Base-by-base conservation (phyloP, 2,888 invertebrate species). In the Epistrophella euchroma region DNA sequence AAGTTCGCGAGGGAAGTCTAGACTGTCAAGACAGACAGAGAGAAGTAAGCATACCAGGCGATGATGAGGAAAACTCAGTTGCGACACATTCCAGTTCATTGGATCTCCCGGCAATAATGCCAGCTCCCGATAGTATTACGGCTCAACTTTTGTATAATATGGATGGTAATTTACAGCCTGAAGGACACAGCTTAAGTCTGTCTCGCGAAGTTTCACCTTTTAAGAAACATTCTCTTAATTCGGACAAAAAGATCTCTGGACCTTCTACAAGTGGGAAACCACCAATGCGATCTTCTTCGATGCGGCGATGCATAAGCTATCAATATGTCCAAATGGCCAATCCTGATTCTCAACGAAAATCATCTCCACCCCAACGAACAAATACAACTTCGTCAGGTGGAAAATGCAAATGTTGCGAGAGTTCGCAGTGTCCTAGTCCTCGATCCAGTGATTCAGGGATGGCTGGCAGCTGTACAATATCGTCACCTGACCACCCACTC, bases 401-500 rank as follows among this genome's bases (percentile, higher is more conserved):
- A 19, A 91, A 91, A 87, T 95, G 95, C 89, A 94, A 94, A 89
- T 95, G 95, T 89, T 95, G 95, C 88, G 94, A 94, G 88, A 93
- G 94, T 88, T 95, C 95, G 0, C 91, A 94, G 88, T 95, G 95
- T 87, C 95, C 94, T 47, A 96, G 96, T 91, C 95, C 95, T 0
- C 93, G 96, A 86, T 96, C 96, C 9, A 97, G 97, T 17, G 93
- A 93, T 91, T 97, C 97, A 0, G 97, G 97, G 28, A 96, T 97
- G 93, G 97, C 96, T 0, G 97, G 97, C 32, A 97, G 96, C 92
- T 96, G 95, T 90, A 95, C 95, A 75, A 93, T 96, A 82, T 94
- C 96, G 6, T 96, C 96, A 0, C 96, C 96, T 0, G 96, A 96
- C 91, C 93, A 95, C n/a, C 91, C 92, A 32, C 89, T 88, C 37